A percentile compares a stretch with the other conserved stretches of the same genome.
phyloP scores from a whole-genome alignment of 2,888 invertebrate species.

The Microctonus aethiopoides region DNA sequence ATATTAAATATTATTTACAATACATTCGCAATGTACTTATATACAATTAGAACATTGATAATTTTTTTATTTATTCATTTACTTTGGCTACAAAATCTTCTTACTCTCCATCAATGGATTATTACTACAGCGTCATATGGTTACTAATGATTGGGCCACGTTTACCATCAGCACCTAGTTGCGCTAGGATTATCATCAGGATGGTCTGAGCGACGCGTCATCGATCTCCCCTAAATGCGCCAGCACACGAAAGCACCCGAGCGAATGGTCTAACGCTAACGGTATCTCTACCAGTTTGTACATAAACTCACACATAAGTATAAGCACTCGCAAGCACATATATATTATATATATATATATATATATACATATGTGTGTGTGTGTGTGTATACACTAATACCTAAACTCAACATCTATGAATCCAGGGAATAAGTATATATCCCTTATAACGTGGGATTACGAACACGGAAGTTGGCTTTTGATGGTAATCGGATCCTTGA shows the following conservation, averaged over 20 bases:
- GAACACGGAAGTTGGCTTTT: conserved; percentile 23
- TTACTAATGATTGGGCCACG: conserved; percentile 16
- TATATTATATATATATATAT: background rate
- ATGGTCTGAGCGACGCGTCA: conserved; percentile 16
- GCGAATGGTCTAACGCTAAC: conserved; percentile 4
- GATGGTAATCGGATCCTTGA: conserved; percentile 26
- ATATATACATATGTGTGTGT: background rate
- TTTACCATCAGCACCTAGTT: conserved; percentile 21
- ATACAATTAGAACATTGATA: no score
- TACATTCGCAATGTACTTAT: no score
- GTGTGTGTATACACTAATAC: background rate
- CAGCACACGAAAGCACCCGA: conserved; percentile 15
- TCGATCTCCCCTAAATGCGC: conserved; percentile 28
- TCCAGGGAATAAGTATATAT: conserved; percentile 23
- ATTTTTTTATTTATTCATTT: background rate
- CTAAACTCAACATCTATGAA: background rate
- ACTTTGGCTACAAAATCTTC: background rate
- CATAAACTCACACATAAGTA: background rate
- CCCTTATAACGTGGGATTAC: conserved; percentile 25
- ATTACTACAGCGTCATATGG: conserved; percentile 5
- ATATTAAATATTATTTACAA: no score
- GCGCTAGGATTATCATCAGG: conserved; percentile 19
- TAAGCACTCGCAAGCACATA: background rate
- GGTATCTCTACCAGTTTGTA: background rate
- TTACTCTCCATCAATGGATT: conserved; percentile 1